These are phyloP conservation scores for Bubalus kerabau DNA, from an alignment of 2,113 vertebrate species.

Conservation along the genomic window DNA sequence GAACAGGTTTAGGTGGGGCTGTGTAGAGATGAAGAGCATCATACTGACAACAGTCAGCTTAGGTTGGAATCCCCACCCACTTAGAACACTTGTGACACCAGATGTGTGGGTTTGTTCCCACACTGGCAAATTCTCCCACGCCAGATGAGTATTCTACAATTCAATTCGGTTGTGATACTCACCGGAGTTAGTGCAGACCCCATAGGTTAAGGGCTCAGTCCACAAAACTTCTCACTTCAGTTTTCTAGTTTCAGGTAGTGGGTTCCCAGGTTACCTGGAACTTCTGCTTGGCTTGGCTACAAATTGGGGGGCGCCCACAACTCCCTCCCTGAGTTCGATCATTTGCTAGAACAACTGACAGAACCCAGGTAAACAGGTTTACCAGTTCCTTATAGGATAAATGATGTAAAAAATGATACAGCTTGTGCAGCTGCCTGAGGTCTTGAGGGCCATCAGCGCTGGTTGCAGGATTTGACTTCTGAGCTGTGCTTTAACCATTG, in stretches of 20 bases:
- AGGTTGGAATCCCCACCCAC: not conserved
- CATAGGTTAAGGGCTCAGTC: not conserved
- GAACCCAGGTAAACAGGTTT: not conserved
- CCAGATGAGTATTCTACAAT: not conserved
- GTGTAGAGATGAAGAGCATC: not conserved
- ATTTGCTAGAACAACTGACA: not conserved
- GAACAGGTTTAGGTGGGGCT: not conserved
- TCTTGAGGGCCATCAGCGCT: not conserved
- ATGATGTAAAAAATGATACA: not conserved
- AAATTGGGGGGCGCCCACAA: not conserved
- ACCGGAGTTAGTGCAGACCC: not conserved
- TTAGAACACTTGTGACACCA: not conserved
- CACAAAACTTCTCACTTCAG: not conserved
- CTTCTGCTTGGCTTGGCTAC: not conserved
- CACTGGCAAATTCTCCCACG: not conserved
- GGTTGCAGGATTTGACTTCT: not conserved
- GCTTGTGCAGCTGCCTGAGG: not conserved
- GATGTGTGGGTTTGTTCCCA: not conserved
- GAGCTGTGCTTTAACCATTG: not conserved
- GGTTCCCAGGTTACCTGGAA: not conserved
- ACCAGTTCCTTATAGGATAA: not conserved
- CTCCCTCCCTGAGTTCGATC: not conserved
- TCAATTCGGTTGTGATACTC: not conserved
- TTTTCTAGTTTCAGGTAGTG: not conserved
- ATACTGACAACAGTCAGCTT: not conserved